Evolutionary conservation across 1,140 invertebrate genomes (phyloP).

Genomic region (Adoxophyes honmai): DNA sequence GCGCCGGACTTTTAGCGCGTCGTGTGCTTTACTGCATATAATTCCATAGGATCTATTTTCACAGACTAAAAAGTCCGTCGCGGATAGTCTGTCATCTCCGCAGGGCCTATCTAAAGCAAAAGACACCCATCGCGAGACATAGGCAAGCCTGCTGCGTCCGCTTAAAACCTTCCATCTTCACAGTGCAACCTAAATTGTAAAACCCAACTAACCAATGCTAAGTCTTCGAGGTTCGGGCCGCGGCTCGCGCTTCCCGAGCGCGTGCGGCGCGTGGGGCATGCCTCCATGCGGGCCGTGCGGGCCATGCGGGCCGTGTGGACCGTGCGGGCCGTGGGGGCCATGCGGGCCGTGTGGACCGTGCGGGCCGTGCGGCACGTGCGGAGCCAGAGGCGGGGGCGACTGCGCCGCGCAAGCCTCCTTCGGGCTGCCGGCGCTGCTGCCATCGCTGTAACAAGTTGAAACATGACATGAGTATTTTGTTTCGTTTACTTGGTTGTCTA

Average conservation of each 20-base stretch:
- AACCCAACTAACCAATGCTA: conserved; percentile 52
- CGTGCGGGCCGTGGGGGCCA: background rate
- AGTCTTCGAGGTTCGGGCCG: conserved; percentile 33
- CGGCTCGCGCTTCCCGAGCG: conserved; percentile 39
- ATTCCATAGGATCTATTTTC: too few relatives aligned
- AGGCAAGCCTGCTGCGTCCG: too few relatives aligned
- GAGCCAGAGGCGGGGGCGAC: conserved; percentile 45
- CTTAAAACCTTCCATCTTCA: too few relatives aligned
- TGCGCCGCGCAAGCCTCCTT: conserved; percentile 65
- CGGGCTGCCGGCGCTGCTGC: conserved; percentile 66
- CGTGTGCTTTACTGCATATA: too few relatives aligned
- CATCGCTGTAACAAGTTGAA: conserved; percentile 49
- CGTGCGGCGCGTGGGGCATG: conserved; percentile 16
- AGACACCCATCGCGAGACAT: too few relatives aligned
- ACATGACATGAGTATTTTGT: background rate
- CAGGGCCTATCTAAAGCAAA: too few relatives aligned
- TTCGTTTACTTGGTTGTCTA: too few relatives aligned
- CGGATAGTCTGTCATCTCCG: too few relatives aligned
- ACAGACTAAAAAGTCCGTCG: too few relatives aligned
- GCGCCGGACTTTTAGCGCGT: too few relatives aligned
- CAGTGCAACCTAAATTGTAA: too few relatives aligned
- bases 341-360: too few relatives aligned
- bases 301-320: background rate
- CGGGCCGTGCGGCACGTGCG: conserved; percentile 2
- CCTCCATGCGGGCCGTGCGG: background rate